Evolutionary conservation across 2,888 invertebrate species (phyloP).

Genomic region (Coelopa pilipes): DNA sequence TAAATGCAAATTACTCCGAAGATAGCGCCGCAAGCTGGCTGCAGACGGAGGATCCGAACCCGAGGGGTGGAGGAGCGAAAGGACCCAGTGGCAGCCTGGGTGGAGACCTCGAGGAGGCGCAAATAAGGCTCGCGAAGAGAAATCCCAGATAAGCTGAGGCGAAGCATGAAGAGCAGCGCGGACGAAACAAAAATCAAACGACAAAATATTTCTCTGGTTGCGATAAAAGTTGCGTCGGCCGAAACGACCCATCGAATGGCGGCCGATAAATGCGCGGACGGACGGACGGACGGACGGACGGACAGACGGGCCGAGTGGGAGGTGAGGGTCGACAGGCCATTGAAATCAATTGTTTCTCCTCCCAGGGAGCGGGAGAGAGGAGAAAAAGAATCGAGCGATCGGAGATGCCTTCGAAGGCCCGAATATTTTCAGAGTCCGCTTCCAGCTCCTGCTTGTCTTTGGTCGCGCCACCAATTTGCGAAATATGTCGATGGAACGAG

Average conservation of each 20-base stretch:
- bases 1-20: no score
- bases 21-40: not conserved
- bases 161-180: not conserved
- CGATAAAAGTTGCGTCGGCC: no score
- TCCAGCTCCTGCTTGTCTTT: not conserved
- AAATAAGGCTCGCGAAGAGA: no score
- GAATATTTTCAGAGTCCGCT: not conserved
- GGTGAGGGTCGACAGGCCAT: not conserved
- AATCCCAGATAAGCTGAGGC: no score
- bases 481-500: not conserved
- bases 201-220: no score
- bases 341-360: not conserved
- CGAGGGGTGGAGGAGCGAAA: no score
- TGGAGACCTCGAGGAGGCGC: no score
- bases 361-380: no score
- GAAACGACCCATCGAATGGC: not conserved
- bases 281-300: not conserved
- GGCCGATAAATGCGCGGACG: not conserved
- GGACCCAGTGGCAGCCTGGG: no score
- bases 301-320: not conserved
- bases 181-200: not conserved
- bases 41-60: no score
- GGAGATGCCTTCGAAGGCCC: no score
- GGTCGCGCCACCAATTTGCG: not conserved
- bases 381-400: no score